A percentile compares a stretch with the other conserved stretches of the same genome.
Evolutionary conservation across 2,113 vertebrate species (phyloP).

Genomic region (Apteryx owenii): DNA sequence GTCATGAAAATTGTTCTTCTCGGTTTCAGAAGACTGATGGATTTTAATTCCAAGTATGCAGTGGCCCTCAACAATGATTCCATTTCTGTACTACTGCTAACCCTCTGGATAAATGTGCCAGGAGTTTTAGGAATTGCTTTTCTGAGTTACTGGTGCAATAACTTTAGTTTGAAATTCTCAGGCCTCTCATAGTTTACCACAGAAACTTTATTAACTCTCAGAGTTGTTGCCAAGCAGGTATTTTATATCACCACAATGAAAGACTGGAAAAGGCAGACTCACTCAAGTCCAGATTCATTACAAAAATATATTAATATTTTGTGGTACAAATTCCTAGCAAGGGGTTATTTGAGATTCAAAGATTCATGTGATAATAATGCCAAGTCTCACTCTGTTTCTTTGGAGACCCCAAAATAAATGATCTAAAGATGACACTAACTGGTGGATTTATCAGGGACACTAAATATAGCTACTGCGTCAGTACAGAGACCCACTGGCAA

Average conservation of each 20-base stretch:
- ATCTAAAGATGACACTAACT: neutral
- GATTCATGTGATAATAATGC: neutral
- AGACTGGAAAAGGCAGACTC: slow-evolving; percentile 59
- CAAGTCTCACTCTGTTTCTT: neutral
- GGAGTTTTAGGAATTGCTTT: slow-evolving; percentile 82
- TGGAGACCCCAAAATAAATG: neutral
- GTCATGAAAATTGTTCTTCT: slow-evolving; percentile 54
- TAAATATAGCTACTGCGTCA: neutral
- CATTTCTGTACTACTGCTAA: slow-evolving; percentile 74
- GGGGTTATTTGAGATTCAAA: neutral
- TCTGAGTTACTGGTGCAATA: slow-evolving; percentile 83
- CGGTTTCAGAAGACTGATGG: slow-evolving; percentile 75
- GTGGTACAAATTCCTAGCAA: slow-evolving; percentile 13
- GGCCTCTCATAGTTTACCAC: slow-evolving; percentile 78
- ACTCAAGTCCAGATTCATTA: slow-evolving; percentile 68
- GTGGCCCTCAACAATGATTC: slow-evolving; percentile 77
- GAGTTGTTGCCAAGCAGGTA: slow-evolving; percentile 71
- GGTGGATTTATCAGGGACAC: neutral
- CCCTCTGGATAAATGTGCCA: slow-evolving; percentile 80
- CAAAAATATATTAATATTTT: slow-evolving; percentile 24
- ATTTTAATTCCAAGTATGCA: slow-evolving; percentile 78
- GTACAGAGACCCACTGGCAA: neutral
- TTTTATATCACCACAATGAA: slow-evolving; percentile 72
- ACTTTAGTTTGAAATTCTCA: slow-evolving; percentile 81
- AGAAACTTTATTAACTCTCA: slow-evolving; percentile 79